Base-by-base conservation (phyloP, 2,113 vertebrate species). In the Campylomormyrus numenius region DNA sequence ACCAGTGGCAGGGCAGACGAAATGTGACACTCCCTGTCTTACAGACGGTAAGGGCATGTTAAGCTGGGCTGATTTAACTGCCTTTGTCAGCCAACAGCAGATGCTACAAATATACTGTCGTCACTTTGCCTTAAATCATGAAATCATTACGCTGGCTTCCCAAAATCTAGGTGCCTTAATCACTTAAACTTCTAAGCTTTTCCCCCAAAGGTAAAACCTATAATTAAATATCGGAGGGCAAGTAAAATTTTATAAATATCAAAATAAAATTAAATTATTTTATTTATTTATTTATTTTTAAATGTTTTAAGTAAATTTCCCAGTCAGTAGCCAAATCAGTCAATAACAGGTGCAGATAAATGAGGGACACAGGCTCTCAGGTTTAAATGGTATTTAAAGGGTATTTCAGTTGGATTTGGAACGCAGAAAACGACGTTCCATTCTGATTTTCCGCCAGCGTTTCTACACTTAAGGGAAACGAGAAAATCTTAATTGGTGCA, bases 341-440 rank as follows among this genome's bases (percentile, higher is more conserved):
- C 15, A 42, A 42, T 80, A 80, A 80, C 74, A 80, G 35, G 74
- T 80, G 35, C 35, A 19, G 8, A 19, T 2, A 80, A 80, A 80
- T 80, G 31, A 42, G 31, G 13, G 4, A 42, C 5, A 21, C 35
- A 80, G 74, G 15, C 74, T 80, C 35, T 17, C 74, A 80, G 35
- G 74, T 42, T 80, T 80, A 80, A 42, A 80, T 80, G 74, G 74
- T 80, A 80, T 80, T 80, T 80, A 19, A 80, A 80, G 74, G 62
- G 13, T 80, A 80, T 80, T 80, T 80, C 74, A 80, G 35, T 17
- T 8, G 35, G 74, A 80, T 80, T 42, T 80, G 39, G 10, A 39
- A 77, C 2, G 15, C 39, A 42, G 31, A 80, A 80, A 80, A 80
- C 74, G 2, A 6, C 17, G 10, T 42, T 42, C 74, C 10, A 39